These are phyloP conservation scores for Drosophila fuyamai DNA, from an alignment of 1,140 invertebrate species.

Conservation along the genomic window DNA sequence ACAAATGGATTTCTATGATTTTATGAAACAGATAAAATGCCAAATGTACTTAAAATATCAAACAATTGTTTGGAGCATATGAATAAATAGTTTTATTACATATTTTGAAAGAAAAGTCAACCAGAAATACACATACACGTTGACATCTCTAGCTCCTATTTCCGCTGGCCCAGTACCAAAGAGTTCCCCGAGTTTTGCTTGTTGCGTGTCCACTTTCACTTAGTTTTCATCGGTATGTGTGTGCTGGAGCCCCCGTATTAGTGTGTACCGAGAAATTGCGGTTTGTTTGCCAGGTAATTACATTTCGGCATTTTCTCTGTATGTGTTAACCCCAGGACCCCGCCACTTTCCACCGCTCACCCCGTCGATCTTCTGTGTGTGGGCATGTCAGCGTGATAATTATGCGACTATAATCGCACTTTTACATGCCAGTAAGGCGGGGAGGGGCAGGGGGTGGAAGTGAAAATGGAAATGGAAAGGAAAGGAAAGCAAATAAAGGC, in stretches of 20 bases:
- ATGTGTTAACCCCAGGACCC: conserved; percentile 17
- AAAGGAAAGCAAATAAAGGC: conserved; percentile 1
- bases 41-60: too few species aligned
- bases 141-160: conserved; percentile 12
- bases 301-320: conserved; percentile 78
- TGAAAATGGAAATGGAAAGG: conserved; percentile 1
- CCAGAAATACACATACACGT: too few species aligned
- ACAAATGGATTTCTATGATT: too few species aligned
- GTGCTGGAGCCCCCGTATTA: conserved; percentile 32
- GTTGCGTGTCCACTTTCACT: conserved; percentile 83
- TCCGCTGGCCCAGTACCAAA: conserved; percentile 23
- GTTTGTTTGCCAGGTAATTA: conserved; percentile 83
- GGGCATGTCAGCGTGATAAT: conserved; percentile 82
- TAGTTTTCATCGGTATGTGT: conserved; percentile 40
- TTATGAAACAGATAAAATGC: too few species aligned
- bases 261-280: conserved; percentile 79
- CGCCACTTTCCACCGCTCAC: background rate
- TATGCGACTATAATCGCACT: conserved; percentile 83
- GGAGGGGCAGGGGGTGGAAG: background rate
- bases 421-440: conserved; percentile 68
- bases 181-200: conserved; percentile 67
- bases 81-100: too few species aligned
- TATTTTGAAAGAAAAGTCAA: background rate
- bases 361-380: conserved; percentile 44
- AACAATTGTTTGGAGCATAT: too few species aligned